Conservation (phyloP, 2,888 invertebrate species). For the Cynaeus angustus region DNA sequence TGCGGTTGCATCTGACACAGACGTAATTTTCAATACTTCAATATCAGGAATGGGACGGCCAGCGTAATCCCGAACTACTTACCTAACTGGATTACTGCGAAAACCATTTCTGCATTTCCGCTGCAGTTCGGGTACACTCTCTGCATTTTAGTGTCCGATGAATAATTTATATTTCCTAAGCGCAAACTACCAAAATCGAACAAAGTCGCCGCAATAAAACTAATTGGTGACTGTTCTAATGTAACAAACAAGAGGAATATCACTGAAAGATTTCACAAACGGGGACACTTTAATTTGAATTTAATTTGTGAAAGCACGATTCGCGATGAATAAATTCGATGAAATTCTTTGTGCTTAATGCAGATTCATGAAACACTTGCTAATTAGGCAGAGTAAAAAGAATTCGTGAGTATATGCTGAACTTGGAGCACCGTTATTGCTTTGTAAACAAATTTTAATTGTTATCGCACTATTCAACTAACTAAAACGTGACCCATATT, state of each 20-base stretch:
- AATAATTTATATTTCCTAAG: conserved; percentile 49
- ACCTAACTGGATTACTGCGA: conserved; percentile 50
- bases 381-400: conserved; percentile 3
- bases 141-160: conserved; percentile 49
- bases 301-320: conserved; percentile 13
- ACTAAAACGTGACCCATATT: no score
- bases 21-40: conserved; percentile 53
- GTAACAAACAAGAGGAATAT: conserved; percentile 11
- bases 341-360: no score
- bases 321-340: conserved; percentile 11
- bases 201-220: conserved; percentile 41
- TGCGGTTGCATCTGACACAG: conserved; percentile 47
- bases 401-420: background rate
- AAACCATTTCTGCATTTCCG: conserved; percentile 48
- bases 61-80: conserved; percentile 51
- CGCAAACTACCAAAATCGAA: conserved; percentile 11
- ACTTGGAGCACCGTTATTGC: background rate
- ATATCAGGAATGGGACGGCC: conserved; percentile 52
- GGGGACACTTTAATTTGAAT: conserved; percentile 6
- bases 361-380: background rate
- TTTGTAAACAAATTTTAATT: conserved; percentile 6
- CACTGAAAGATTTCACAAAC: background rate
- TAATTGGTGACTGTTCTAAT: conserved; percentile 36
- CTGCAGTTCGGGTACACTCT: conserved; percentile 19
- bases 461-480: background rate